Conservation (phyloP, 2,113 vertebrate genomes). For the Phylloscopus trochiloides region DNA sequence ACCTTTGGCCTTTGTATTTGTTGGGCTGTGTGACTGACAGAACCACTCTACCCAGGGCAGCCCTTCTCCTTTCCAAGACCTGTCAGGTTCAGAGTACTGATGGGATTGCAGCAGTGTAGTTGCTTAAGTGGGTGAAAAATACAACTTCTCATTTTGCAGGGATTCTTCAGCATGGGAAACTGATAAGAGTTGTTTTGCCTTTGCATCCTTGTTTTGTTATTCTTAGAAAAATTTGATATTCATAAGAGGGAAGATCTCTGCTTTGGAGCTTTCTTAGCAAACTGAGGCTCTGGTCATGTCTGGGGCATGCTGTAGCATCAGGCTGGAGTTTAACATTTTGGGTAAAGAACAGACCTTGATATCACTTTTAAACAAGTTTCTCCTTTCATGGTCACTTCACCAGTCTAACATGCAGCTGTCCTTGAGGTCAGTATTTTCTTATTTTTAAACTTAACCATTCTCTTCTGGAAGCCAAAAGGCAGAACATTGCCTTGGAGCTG, state of each 20-base stretch:
- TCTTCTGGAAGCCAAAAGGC: constrained; percentile 83
- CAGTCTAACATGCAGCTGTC: not conserved
- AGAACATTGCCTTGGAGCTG: constrained; percentile 89
- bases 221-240: not conserved
- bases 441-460: constrained; percentile 18
- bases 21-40: not conserved
- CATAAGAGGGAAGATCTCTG: not conserved
- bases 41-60: not conserved
- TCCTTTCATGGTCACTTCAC: not conserved
- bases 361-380: not conserved
- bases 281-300: not conserved
- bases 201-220: not conserved
- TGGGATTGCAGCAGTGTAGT: not conserved
- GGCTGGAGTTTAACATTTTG: not conserved
- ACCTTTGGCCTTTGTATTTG: not conserved
- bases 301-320: not conserved
- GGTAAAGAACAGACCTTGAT: not conserved
- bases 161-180: not conserved
- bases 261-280: not conserved
- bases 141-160: not conserved
- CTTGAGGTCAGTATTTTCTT: not conserved
- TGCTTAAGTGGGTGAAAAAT: not conserved
- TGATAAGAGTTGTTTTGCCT: not conserved
- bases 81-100: not conserved
- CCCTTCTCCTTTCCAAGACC: not conserved